Conservation (phyloP, 2,888 invertebrate genomes). For the Eucriotettix oculatus region DNA sequence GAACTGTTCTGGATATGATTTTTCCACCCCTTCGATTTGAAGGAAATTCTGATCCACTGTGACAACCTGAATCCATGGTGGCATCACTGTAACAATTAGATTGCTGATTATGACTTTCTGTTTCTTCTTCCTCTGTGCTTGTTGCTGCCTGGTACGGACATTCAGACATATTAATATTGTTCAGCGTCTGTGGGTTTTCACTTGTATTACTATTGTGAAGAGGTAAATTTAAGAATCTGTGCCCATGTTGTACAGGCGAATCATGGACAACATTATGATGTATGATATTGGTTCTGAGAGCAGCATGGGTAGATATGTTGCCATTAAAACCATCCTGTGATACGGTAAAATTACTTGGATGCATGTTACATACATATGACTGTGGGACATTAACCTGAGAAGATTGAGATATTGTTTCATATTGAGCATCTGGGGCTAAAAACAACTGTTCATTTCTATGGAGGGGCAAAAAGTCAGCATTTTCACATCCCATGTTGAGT, state of each 20-base stretch:
- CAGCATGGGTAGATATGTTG: conserved; percentile 3
- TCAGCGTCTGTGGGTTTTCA: neutral
- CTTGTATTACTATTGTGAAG: neutral
- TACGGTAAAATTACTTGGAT: too few species aligned
- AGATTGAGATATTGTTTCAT: conserved; percentile 37
- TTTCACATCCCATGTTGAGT: neutral
- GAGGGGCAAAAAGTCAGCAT: conserved; percentile 1
- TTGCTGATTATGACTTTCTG: conserved; percentile 5
- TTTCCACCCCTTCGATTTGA: neutral
- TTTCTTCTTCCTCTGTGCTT: conserved; percentile 6
- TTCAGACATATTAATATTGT: conserved; percentile 1
- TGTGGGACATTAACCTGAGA: too few species aligned
- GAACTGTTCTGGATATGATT: neutral
- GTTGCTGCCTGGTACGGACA: conserved; percentile 6
- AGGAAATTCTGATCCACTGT: conserved; percentile 32
- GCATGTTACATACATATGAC: too few species aligned
- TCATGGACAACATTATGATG: too few species aligned
- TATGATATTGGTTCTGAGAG: neutral
- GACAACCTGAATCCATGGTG: conserved; percentile 53
- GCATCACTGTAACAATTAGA: conserved; percentile 34
- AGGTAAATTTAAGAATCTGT: conserved; percentile 2
- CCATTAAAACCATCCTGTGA: conserved; percentile 5
- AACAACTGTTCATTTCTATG: conserved; percentile 20
- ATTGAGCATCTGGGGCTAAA: conserved; percentile 43
- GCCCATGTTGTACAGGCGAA: neutral